Evolutionary conservation across 1,140 invertebrate species (phyloP), one percentile per base, ranked within the genome.

Genomic region (Camponotus vicinus): DNA sequence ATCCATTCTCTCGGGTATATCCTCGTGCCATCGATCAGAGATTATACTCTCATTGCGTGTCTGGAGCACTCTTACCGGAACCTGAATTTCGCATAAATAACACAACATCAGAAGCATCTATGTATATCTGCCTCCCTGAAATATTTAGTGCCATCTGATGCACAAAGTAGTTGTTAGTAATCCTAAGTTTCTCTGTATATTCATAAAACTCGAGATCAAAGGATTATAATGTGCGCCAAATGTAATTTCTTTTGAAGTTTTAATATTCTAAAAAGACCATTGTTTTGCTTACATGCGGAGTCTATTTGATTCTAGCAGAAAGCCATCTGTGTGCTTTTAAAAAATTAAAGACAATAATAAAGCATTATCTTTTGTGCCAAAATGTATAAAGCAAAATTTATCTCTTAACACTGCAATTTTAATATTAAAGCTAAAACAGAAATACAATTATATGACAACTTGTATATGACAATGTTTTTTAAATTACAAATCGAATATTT

Each of bases 171-270:
- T 40, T 21, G 40, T 45, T n/a, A 55, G 8, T 34, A 13, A 40
- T 7, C 64, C 3, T 49, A 78, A 78, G 18, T 70, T 69, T 80
- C 18, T 70, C 27, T 66, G 18, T 15, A 64, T 27, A 11, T 5
- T 11, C 34, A 70, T 80, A 80, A 80, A 80, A 80, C n/a, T 80
- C n/a, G n/a, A 18, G 77, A 69, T 21, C 61, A 27, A 4, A 37
- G n/a, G 32, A 6, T 15, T 13, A n/a, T 34, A 69, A 55, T 69
- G 13, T 18, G 37, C 52, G n/a, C 18, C 1, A 9, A 45, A n/a
- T 9, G 34, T 45, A 52, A 69, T 40, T 34, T 55, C 15, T 40
- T 21, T 18, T 11, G 2, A 67, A 52, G 18, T 40, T 55, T 80
- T 3, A 34, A 70, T 40, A 55, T 69, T 80, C 37, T 66, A 45